Conservation (phyloP, 2,797 vertebrate genomes). For the Gobio occitaniae region DNA sequence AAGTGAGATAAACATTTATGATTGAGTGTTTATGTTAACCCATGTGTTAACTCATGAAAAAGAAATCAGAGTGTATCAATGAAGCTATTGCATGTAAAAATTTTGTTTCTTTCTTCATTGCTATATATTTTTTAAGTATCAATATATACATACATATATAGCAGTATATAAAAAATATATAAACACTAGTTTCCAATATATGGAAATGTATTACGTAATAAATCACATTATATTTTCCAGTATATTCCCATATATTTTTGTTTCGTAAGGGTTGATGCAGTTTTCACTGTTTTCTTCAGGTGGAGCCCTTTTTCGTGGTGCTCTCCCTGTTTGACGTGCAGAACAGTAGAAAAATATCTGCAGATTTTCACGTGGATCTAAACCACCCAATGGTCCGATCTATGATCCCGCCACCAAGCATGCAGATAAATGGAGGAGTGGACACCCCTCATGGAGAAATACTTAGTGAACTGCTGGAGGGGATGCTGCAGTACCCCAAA, state of each 20-base stretch:
- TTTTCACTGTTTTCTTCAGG: constrained; percentile 73
- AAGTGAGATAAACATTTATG: background rate
- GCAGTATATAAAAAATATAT: background rate
- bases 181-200: background rate
- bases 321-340: constrained; percentile 94
- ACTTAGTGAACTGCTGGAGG: constrained; percentile 77
- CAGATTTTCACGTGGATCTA: constrained; percentile 95
- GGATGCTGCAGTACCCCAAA: constrained; percentile 86
- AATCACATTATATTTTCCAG: background rate
- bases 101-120: background rate
- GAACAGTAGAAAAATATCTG: constrained; percentile 93
- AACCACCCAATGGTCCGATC: constrained; percentile 90
- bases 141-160: background rate
- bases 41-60: no score
- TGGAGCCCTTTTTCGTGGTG: constrained; percentile 95
- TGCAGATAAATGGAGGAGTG: constrained; percentile 71
- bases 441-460: constrained; percentile 63
- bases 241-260: background rate
- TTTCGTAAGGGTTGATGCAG: background rate
- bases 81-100: background rate
- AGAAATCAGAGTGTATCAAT: background rate
- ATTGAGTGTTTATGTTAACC: background rate
- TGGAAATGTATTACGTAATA: no score
- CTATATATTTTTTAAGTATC: background rate
- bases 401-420: constrained; percentile 76